These are phyloP conservation scores for Escarpia spicata DNA, from an alignment of 2,888 invertebrate genomes.

Conservation along the genomic window DNA sequence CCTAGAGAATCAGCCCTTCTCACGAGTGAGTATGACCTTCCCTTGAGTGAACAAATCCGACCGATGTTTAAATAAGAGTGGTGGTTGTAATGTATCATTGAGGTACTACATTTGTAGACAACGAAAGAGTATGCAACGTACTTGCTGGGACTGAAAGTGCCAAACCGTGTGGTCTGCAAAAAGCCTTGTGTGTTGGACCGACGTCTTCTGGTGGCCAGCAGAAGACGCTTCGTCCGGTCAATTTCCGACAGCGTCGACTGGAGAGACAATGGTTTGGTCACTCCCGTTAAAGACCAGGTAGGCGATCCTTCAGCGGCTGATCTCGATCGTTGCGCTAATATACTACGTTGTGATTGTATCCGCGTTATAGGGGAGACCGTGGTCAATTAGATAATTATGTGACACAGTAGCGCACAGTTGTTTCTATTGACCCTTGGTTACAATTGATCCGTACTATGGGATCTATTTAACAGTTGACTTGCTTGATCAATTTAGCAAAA, in stretches of 20 bases:
- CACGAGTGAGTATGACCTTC: not conserved
- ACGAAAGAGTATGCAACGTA: not conserved
- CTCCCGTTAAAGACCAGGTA: slow-evolving; percentile 51
- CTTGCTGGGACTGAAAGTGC: not conserved
- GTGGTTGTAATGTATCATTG: no score
- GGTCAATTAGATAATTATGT: not conserved
- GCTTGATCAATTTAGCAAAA: no score
- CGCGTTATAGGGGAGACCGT: not conserved
- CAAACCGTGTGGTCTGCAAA: not conserved
- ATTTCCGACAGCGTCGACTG: slow-evolving; percentile 49
- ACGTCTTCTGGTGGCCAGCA: not conserved
- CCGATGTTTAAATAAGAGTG: not conserved
- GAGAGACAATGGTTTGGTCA: slow-evolving; percentile 54
- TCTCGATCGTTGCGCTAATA: not conserved
- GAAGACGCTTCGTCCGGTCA: slow-evolving; percentile 20
- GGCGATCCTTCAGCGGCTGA: not conserved
- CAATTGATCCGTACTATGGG: no score
- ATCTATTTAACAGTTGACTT: no score
- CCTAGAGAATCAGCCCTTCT: not conserved
- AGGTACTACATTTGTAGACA: not conserved
- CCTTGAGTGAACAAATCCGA: not conserved
- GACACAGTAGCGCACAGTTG: not conserved
- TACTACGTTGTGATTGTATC: not conserved
- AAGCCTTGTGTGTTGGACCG: not conserved
- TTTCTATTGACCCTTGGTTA: no score